phyloP scores from a whole-genome alignment of 2,888 invertebrate species.

The Gymnocheta viridis region DNA sequence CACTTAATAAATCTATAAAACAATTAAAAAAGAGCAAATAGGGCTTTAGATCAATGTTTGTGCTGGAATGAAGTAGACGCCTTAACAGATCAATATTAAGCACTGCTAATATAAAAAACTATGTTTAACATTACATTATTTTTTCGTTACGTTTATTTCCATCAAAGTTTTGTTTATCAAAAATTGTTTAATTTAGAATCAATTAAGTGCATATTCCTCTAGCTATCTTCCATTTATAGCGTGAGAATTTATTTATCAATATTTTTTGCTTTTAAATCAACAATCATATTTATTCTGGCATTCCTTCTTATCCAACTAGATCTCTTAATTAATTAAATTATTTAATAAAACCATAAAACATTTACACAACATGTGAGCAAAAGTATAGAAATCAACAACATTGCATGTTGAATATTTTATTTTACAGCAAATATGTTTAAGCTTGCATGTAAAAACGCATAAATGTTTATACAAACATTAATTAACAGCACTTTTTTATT shows the following conservation, averaged over 20 bases:
- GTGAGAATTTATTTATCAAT: slow-evolving; percentile 15
- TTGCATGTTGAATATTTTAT: slow-evolving; percentile 46
- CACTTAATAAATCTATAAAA: too few relatives aligned
- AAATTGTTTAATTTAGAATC: too few relatives aligned
- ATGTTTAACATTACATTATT: too few relatives aligned
- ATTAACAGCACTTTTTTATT: slow-evolving; percentile 41
- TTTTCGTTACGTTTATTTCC: too few relatives aligned
- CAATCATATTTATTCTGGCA: not conserved
- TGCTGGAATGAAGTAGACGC: too few relatives aligned
- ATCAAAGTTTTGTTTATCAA: too few relatives aligned
- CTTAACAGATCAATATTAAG: too few relatives aligned
- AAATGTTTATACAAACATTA: slow-evolving; percentile 63
- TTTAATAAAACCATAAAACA: slow-evolving; percentile 50
- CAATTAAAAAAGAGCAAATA: too few relatives aligned
- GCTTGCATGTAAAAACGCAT: slow-evolving; percentile 63
- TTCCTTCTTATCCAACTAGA: slow-evolving; percentile 7
- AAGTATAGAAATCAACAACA: not conserved
- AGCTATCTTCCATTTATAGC: not conserved
- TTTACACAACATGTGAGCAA: slow-evolving; percentile 9
- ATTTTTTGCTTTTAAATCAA: not conserved
- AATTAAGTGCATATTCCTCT: not conserved
- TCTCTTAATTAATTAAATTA: slow-evolving; percentile 37
- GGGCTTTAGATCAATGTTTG: too few relatives aligned
- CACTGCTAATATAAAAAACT: too few relatives aligned
- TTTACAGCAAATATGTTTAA: slow-evolving; percentile 17